Base-by-base conservation (phyloP, 1,140 invertebrate genomes). In the Phymastichus coffea region DNA sequence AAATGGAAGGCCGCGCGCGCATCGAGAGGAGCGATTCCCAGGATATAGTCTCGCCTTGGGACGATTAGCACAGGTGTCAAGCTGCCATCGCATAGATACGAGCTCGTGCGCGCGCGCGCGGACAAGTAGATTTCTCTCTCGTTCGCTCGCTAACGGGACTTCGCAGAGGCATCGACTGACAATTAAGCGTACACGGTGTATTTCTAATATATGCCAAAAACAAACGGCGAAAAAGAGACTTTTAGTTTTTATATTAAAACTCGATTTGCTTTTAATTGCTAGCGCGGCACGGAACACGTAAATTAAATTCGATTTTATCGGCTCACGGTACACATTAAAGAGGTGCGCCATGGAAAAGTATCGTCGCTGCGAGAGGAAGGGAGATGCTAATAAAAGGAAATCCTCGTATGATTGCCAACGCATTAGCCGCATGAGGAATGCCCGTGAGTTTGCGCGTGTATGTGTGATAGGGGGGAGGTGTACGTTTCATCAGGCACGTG, bases 11-110 rank as follows among this genome's bases (percentile, higher is more conserved):
- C 8, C 17, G 15, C 2, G 63, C 59, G 37, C 61, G 62, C 46
- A 59, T 53, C 56, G 57, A n/a, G n/a, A n/a, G n/a, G 63, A 66
- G 66, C 51, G 62, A 40, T 62, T 49, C 47, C 64, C 66, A n/a
- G 65, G 67, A n/a, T n/a, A 70, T 72, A 67, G 66, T 69, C 67
- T 69, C 66, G 66, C 64, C 63, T 63, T 63, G 70, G 59, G 56
- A 65, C 68, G 71, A 74, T 73, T 72, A 73, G 63, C 64, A 64
- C 63, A 65, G 63, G 67, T 72, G 65, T 70, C 65, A 71, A 70
- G 51, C 69, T 62, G 63, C 49, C 63, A 64, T 64, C 58, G 40
- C 38, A 59, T n/a, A n/a, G n/a, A n/a, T n/a, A n/a, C n/a, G n/a
- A n/a, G n/a, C n/a, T n/a, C n/a, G n/a, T n/a, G n/a, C n/a, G 66